phyloP scores from a whole-genome alignment of 2,797 vertebrate species.

The Xenentodon cancila region DNA sequence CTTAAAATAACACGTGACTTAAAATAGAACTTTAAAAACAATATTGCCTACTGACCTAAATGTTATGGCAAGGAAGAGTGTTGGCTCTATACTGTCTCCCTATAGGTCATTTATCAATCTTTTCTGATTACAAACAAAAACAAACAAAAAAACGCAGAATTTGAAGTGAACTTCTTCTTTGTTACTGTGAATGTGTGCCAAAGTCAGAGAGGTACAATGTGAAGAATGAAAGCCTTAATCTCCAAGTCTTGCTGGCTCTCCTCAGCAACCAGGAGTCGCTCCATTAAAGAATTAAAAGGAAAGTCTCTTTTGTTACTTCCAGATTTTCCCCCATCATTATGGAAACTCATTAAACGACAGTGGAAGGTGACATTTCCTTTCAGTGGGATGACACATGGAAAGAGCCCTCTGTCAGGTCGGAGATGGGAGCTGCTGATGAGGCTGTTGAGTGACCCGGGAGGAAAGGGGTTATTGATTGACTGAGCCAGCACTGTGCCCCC shows the following conservation, averaged over 20 bases:
- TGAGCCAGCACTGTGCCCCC: constrained; percentile 62
- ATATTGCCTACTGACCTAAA: too few relatives aligned
- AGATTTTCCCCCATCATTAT: constrained; percentile 72
- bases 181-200: constrained; percentile 41
- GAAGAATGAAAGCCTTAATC: constrained; percentile 63
- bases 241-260: constrained; percentile 50
- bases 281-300: constrained; percentile 75
- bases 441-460: constrained; percentile 40
- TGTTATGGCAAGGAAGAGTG: too few relatives aligned
- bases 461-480: constrained; percentile 79
- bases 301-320: constrained; percentile 65
- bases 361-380: constrained; percentile 85
- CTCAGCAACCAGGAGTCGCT: constrained; percentile 39
- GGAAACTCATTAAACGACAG: constrained; percentile 78
- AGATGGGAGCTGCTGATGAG: constrained; percentile 59
- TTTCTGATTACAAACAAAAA: too few relatives aligned
- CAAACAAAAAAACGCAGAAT: too few relatives aligned
- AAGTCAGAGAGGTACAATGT: constrained; percentile 32
- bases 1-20: too few relatives aligned
- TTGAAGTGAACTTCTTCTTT: not conserved
- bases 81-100: too few relatives aligned
- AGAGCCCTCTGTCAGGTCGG: constrained; percentile 67
- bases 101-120: too few relatives aligned
- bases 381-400: constrained; percentile 74
- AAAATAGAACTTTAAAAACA: too few relatives aligned